Evolutionary conservation across 2,797 vertebrate species (phyloP).

Genomic region (Sebastes steindachneri): DNA sequence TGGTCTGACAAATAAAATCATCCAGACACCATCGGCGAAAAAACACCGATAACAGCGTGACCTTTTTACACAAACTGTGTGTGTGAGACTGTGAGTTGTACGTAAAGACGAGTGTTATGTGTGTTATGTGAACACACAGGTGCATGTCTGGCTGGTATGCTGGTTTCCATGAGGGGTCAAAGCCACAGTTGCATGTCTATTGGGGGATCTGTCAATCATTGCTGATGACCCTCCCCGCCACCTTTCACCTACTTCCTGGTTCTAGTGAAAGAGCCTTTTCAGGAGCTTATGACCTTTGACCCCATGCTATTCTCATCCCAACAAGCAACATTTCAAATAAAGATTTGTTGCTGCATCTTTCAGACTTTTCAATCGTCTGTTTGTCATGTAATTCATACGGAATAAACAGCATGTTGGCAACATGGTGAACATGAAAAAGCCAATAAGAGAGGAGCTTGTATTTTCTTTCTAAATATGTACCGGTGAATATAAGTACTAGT

Average conservation of each 20-base stretch:
- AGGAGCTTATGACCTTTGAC: conserved; percentile 22
- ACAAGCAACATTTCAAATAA: not conserved
- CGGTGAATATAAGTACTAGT: not conserved
- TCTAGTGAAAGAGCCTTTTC: conserved; percentile 33
- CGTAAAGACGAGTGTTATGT: not conserved
- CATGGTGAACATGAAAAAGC: not conserved
- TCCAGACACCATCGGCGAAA: not conserved
- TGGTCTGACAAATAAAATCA: not conserved
- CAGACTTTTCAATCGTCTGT: not conserved
- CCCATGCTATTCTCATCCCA: not conserved
- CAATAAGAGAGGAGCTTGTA: not conserved
- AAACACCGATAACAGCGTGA: conserved; percentile 17
- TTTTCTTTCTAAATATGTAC: not conserved
- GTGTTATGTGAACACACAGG: not conserved
- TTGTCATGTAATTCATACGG: not conserved
- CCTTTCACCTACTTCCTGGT: conserved; percentile 73
- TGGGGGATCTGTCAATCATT: conserved; percentile 73
- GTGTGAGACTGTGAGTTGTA: not conserved
- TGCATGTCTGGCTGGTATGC: not conserved
- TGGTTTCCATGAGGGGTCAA: conserved; percentile 30
- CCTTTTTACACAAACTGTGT: not conserved
- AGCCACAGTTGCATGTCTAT: conserved; percentile 29
- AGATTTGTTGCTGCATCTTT: not conserved
- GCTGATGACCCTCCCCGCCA: conserved; percentile 18
- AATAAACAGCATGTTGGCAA: not conserved